Evolutionary conservation across 1,140 invertebrate species (phyloP).

Genomic region (Chrysomallon squamiferum): DNA sequence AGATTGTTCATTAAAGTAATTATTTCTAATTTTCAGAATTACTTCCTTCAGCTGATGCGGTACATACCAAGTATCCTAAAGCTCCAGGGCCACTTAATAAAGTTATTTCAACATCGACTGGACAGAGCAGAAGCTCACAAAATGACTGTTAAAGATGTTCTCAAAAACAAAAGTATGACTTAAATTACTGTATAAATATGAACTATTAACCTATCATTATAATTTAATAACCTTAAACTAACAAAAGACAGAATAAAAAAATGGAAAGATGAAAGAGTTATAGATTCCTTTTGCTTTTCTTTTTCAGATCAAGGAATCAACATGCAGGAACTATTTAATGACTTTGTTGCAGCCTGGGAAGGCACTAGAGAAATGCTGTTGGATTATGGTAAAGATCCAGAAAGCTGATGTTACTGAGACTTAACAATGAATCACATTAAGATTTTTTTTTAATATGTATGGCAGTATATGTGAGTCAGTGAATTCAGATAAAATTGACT

Average conservation of each 20-base stretch:
- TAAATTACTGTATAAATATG: background rate
- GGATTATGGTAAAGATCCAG: constrained; percentile 5
- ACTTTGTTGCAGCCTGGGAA: constrained; percentile 12
- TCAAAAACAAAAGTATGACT: too few relatives aligned
- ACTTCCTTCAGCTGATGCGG: background rate
- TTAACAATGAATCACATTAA: too few relatives aligned
- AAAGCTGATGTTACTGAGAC: too few relatives aligned
- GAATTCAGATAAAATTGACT: too few relatives aligned
- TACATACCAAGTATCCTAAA: background rate
- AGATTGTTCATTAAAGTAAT: background rate
- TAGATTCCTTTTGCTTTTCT: too few relatives aligned
- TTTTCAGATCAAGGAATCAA: background rate
- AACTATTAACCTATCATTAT: background rate
- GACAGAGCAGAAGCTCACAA: constrained; percentile 35
- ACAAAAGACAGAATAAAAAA: too few relatives aligned
- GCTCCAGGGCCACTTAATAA: constrained; percentile 6
- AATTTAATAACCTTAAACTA: too few relatives aligned
- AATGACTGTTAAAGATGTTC: constrained; percentile 22
- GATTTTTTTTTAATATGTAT: too few relatives aligned
- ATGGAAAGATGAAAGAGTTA: too few relatives aligned
- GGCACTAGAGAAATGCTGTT: background rate
- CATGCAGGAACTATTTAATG: background rate
- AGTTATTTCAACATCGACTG: constrained; percentile 38
- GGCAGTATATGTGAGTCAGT: too few relatives aligned
- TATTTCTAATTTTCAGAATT: background rate